Base-by-base conservation (phyloP, 1,140 invertebrate genomes). In the Nixonia krombeini region DNA sequence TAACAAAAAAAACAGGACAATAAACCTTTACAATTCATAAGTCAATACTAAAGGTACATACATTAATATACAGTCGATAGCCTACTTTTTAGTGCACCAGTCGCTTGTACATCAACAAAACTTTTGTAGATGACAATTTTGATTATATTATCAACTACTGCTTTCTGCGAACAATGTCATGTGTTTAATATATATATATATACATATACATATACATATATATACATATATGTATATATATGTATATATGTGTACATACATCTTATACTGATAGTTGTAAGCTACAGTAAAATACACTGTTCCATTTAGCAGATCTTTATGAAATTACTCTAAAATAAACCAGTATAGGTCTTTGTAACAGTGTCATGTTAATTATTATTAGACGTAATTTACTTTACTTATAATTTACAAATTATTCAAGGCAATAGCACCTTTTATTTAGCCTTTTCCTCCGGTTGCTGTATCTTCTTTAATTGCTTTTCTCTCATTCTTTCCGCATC, bases 401-500 rank as follows among this genome's bases (percentile, higher is more conserved):
- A 44, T 52, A 18, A 42, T 67, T 64, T 55, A 47, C 46, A 67
- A 52, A 26, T 18, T 61, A 33, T 63, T 62, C 55, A 37, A 33
- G 51, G 59, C 75, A 78, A 76, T 55, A 68, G 75, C 26, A 58
- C 50, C 29, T 25, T 56, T 56, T 78, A 68, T 23, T 83, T 82
- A 3, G 51, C 37, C 9, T 70, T 72, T 3, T 73, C 75, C 12
- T 56, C 56, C 33, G 67, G 44, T 0, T 72, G 72, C 31, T 75
- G 64, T 29, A 74, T 64, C 23, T 84, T 84, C 56, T 85, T 85
- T 1, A 62, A 56, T 63, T 90, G 89, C 64, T 90, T 90, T 63
- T 89, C 84, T 55, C 88, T 76, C 87, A 90, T 89, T 67, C 86
- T 74, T 25, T 90, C 87, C 7, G 89, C 89, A 80, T 90, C 89